Percentiles rank a stretch among this genome's conserved stretches.
Evolutionary conservation across 1,140 invertebrate species (phyloP).

Genomic region (Eupeodes corollae): DNA sequence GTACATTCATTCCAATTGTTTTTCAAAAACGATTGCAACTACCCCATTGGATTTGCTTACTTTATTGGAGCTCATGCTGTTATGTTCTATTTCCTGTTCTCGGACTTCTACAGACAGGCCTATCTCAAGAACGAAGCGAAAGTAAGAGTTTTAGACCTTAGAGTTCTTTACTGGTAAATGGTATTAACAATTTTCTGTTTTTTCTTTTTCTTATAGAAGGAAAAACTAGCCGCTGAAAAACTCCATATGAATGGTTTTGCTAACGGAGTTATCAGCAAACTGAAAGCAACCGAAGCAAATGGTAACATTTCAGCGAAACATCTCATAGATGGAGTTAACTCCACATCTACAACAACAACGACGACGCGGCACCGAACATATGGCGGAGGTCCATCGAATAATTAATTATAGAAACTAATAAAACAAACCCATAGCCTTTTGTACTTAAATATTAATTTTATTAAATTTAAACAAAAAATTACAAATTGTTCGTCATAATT

Average conservation of each 20-base stretch:
- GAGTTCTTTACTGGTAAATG: no score
- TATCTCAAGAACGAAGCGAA: constrained; percentile 41
- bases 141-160: constrained; percentile 12
- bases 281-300: constrained; percentile 17
- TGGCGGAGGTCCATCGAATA: constrained; percentile 2
- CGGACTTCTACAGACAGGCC: constrained; percentile 60
- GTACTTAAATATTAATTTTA: no score
- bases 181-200: no score
- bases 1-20: constrained; percentile 73
- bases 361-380: constrained; percentile 26
- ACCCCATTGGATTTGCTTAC: constrained; percentile 62
- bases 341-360: constrained; percentile 7
- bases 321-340: neutral
- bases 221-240: neutral
- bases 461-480: no score
- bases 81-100: constrained; percentile 70
- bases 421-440: no score
- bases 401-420: no score
- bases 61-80: constrained; percentile 61
- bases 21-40: constrained; percentile 71
- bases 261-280: constrained; percentile 18
- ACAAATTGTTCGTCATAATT: no score
- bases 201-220: neutral
- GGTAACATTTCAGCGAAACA: constrained; percentile 2
- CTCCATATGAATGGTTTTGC: constrained; percentile 20